A percentile compares a stretch with the other conserved stretches of the same genome.
Evolutionary conservation across 2,113 vertebrate genomes (phyloP).

Genomic region (Labrus mixtus): DNA sequence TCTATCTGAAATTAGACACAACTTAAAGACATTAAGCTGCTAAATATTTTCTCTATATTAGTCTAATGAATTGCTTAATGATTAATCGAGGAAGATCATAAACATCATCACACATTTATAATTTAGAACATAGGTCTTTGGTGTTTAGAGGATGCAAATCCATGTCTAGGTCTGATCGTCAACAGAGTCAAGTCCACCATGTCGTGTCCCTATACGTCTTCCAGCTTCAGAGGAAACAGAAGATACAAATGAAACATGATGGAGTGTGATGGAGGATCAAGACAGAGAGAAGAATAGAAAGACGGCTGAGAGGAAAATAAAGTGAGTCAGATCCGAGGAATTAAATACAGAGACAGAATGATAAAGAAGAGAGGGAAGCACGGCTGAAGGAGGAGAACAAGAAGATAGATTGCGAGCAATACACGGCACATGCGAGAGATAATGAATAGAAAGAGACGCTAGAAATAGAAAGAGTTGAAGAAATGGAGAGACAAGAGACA

Average conservation of each 20-base stretch:
- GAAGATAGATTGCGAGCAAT: constrained; percentile 55
- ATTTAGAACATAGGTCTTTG: constrained; percentile 9
- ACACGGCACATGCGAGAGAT: constrained; percentile 41
- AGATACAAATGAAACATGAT: constrained; percentile 26
- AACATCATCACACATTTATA: constrained; percentile 15
- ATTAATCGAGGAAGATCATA: constrained; percentile 1
- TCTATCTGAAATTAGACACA: not conserved
- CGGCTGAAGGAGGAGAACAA: constrained; percentile 25
- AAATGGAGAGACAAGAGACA: constrained; percentile 53
- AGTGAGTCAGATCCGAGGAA: constrained; percentile 51
- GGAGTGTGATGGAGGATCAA: constrained; percentile 27
- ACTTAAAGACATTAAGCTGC: not conserved
- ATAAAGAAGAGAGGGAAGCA: constrained; percentile 35
- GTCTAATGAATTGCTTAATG: constrained; percentile 2
- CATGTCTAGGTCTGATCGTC: constrained; percentile 50
- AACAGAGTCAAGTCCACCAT: constrained; percentile 52
- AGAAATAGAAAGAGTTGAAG: constrained; percentile 66
- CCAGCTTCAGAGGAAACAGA: constrained; percentile 56
- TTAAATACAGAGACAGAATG: constrained; percentile 60
- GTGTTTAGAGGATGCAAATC: constrained; percentile 40
- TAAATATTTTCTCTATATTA: not conserved
- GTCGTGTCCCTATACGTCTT: constrained; percentile 42
- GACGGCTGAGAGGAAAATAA: constrained; percentile 22
- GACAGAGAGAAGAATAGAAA: not conserved
- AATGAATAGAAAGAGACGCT: constrained; percentile 68